A percentile compares a stretch with the other conserved stretches of the same genome.
phyloP scores from a whole-genome alignment of 2,888 invertebrate genomes.

The Cataglyphis rosenhaueri region DNA sequence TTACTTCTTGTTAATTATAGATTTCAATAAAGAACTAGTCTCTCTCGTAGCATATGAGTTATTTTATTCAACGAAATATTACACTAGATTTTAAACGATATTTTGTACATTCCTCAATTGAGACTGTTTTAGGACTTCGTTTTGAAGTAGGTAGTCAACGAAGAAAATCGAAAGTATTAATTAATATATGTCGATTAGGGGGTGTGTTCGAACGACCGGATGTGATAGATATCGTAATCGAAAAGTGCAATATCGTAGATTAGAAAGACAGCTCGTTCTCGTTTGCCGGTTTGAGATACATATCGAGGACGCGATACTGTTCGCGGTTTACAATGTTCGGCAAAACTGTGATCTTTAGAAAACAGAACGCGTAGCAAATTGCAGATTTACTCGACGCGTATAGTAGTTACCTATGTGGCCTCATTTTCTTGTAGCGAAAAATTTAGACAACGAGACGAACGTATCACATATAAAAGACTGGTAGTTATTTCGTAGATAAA shows the following conservation, averaged over 20 bases:
- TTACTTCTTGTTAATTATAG: background rate
- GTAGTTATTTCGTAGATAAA: conserved; percentile 79
- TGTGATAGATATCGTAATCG: conserved; percentile 61
- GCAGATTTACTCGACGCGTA: conserved; percentile 65
- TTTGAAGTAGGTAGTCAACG: conserved; percentile 50
- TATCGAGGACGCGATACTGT: conserved; percentile 71
- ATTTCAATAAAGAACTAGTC: background rate
- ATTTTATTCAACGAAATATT: conserved; percentile 16
- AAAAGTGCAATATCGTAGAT: conserved; percentile 76
- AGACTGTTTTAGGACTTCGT: conserved; percentile 63
- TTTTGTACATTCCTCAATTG: conserved; percentile 66
- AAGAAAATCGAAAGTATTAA: conserved; percentile 67
- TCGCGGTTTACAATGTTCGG: conserved; percentile 80
- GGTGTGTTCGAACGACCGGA: conserved; percentile 44
- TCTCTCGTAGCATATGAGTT: background rate
- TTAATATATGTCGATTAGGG: conserved; percentile 49
- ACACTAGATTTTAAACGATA: conserved; percentile 34
- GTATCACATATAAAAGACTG: conserved; percentile 80
- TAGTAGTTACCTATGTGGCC: conserved; percentile 81
- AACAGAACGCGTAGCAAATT: conserved; percentile 58
- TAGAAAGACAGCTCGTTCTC: conserved; percentile 59
- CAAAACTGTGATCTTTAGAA: conserved; percentile 84
- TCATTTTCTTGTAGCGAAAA: conserved; percentile 77
- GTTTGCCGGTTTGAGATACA: conserved; percentile 55
- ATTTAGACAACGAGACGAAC: conserved; percentile 67